Evolutionary conservation across 2,113 vertebrate genomes (phyloP).

Genomic region (Osmerus eperlanus): DNA sequence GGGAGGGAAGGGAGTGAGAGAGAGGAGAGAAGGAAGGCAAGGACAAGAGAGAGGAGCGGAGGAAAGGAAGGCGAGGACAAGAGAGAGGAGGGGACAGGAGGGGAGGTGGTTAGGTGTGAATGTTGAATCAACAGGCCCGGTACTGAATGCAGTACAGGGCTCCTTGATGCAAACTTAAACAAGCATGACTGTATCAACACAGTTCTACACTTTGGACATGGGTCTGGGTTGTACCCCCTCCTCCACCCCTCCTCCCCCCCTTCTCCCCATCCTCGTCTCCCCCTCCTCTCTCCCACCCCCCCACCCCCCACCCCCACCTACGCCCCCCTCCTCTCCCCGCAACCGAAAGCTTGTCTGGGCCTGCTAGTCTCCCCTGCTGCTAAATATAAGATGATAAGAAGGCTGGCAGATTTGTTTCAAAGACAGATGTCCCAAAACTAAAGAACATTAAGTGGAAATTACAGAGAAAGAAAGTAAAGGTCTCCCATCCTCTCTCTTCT

Average conservation of each 20-base stretch:
- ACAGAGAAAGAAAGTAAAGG: slow-evolving; percentile 60
- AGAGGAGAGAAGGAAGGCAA: neutral
- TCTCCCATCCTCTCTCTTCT: slow-evolving; percentile 19
- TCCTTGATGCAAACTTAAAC: no score
- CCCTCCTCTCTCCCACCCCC: neutral
- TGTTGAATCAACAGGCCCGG: no score
- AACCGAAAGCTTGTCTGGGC: slow-evolving; percentile 64
- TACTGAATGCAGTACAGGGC: no score
- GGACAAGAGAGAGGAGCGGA: neutral
- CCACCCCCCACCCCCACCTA: neutral
- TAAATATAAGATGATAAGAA: slow-evolving; percentile 74
- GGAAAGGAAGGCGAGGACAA: neutral
- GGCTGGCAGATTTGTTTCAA: slow-evolving; percentile 66
- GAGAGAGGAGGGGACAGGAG: no score
- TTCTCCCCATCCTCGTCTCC: no score
- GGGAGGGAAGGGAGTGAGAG: slow-evolving; percentile 22
- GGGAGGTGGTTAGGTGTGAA: no score
- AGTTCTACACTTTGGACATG: no score
- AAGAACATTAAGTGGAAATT: slow-evolving; percentile 75
- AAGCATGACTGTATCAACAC: no score
- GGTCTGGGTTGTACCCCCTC: neutral
- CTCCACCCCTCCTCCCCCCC: neutral
- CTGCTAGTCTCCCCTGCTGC: slow-evolving; percentile 28
- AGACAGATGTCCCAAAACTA: slow-evolving; percentile 62
- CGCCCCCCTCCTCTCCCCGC: slow-evolving; percentile 23